Conservation (phyloP, 2,797 vertebrate species). For the Fringilla coelebs region DNA sequence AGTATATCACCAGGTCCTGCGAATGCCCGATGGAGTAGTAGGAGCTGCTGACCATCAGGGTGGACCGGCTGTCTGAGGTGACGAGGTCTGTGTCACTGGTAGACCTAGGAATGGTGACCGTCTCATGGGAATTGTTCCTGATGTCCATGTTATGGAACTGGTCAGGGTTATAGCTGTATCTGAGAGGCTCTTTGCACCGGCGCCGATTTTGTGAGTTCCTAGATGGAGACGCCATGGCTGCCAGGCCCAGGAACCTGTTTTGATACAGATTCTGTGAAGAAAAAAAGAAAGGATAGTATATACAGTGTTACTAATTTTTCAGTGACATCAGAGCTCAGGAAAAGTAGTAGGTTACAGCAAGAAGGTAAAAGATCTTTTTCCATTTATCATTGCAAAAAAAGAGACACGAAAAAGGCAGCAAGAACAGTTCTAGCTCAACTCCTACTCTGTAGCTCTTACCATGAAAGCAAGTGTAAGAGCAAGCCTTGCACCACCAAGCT, state of each 20-base stretch:
- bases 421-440: background rate
- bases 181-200: slow-evolving; percentile 86
- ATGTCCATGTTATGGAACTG: slow-evolving; percentile 84
- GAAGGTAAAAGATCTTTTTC: background rate
- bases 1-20: slow-evolving; percentile 89
- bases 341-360: background rate
- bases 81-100: slow-evolving; percentile 95
- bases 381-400: background rate
- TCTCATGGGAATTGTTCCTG: slow-evolving; percentile 78
- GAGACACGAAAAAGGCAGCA: background rate
- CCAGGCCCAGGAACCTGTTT: slow-evolving; percentile 93
- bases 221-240: slow-evolving; percentile 94
- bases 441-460: background rate
- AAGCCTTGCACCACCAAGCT: background rate
- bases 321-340: background rate
- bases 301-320: background rate
- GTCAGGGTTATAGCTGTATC: slow-evolving; percentile 88
- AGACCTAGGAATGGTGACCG: slow-evolving; percentile 85
- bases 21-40: slow-evolving; percentile 90
- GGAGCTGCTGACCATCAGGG: slow-evolving; percentile 89
- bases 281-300: background rate
- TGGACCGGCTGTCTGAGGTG: slow-evolving; percentile 91
- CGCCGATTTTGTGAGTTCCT: slow-evolving; percentile 87
- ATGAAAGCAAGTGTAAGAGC: background rate
- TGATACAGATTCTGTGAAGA: slow-evolving; percentile 92